A percentile compares a stretch with the other conserved stretches of the same genome.
Evolutionary conservation across 2,888 invertebrate species (phyloP).

Genomic region (Bhutanitis thaidina): DNA sequence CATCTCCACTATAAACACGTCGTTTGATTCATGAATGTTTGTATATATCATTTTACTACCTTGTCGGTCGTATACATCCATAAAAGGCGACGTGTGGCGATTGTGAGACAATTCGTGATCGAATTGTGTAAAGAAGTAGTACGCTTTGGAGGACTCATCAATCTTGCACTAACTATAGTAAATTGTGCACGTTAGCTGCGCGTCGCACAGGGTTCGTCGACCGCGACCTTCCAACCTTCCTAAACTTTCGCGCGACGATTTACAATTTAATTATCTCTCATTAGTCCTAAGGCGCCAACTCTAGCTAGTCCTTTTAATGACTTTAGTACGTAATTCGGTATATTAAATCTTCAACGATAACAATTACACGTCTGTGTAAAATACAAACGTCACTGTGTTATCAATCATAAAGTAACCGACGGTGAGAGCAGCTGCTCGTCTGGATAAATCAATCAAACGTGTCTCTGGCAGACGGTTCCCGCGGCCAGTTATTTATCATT

Average conservation of each 20-base stretch:
- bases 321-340: constrained; percentile 51
- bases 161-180: constrained; percentile 64
- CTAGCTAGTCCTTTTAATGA: constrained; percentile 56
- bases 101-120: constrained; percentile 72
- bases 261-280: constrained; percentile 74
- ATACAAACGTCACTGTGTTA: constrained; percentile 30
- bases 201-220: constrained; percentile 54
- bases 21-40: constrained; percentile 37
- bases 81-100: constrained; percentile 56
- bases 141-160: constrained; percentile 67
- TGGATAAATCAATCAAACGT: constrained; percentile 63
- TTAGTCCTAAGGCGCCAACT: constrained; percentile 65
- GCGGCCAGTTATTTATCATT: constrained; percentile 59
- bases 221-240: constrained; percentile 67
- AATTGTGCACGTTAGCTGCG: constrained; percentile 64
- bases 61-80: constrained; percentile 53
- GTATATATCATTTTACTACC: constrained; percentile 59
- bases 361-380: constrained; percentile 8
- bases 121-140: constrained; percentile 74
- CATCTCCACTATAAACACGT: background rate
- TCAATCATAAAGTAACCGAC: constrained; percentile 52
- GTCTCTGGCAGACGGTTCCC: constrained; percentile 45
- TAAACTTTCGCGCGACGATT: constrained; percentile 69
- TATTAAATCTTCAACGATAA: constrained; percentile 28
- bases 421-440: constrained; percentile 51